These are phyloP conservation scores for Aotus griseimembra DNA, from an alignment of 2,797 vertebrate genomes.

Conservation along the genomic window DNA sequence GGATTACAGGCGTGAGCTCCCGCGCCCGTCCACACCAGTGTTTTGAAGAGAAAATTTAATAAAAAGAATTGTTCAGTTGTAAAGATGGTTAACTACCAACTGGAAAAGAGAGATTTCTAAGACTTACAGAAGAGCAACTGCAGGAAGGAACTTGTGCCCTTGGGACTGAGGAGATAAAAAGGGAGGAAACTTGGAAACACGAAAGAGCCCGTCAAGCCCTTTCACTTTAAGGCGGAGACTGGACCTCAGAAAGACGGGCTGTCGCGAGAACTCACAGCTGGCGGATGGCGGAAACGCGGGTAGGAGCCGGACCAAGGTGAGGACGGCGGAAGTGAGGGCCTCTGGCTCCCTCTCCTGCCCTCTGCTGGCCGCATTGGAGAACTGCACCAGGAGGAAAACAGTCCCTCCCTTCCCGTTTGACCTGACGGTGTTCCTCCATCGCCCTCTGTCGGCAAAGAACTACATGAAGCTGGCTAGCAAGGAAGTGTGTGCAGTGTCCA, in stretches of 20 bases:
- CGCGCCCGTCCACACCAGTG: not conserved
- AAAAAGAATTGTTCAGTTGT: not conserved
- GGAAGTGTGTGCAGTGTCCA: not conserved
- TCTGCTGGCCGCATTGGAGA: not conserved
- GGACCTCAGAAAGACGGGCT: not conserved
- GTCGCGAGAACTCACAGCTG: no score
- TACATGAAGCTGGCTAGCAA: not conserved
- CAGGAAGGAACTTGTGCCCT: not conserved
- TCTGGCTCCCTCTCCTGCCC: not conserved
- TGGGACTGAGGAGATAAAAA: not conserved
- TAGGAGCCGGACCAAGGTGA: not conserved
- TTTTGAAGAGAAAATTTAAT: not conserved
- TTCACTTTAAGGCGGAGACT: not conserved
- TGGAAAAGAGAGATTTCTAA: not conserved
- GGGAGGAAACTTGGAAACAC: not conserved
- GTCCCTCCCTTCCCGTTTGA: not conserved
- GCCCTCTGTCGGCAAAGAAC: not conserved
- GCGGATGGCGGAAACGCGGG: accelerated
- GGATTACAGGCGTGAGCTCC: no score
- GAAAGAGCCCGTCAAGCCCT: not conserved
- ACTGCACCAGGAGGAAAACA: not conserved
- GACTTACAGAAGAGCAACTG: not conserved
- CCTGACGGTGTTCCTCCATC: not conserved
- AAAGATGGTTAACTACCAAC: not conserved
- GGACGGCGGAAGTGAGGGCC: no score